Conservation (phyloP, 2,888 invertebrate genomes). For the Drosophila limbata region DNA sequence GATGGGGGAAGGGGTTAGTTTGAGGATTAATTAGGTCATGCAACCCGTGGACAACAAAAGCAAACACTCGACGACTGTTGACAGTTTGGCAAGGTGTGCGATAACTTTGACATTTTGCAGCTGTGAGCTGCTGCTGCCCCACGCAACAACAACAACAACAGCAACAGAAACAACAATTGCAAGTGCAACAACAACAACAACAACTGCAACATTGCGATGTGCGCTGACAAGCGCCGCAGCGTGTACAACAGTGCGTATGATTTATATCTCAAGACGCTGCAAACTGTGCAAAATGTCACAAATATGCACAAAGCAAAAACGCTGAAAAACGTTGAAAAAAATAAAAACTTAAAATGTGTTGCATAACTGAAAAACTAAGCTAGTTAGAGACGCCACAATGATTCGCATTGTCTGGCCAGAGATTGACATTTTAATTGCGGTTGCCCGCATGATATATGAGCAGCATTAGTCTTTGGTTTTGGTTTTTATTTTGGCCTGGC, state of each 20-base stretch:
- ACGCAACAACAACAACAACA: constrained; percentile 43
- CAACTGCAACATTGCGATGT: constrained; percentile 29
- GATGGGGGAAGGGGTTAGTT: constrained; percentile 2
- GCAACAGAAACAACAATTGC: constrained; percentile 8
- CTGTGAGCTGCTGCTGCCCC: constrained; percentile 43
- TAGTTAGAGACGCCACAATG: constrained; percentile 21
- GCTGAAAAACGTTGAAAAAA: not conserved
- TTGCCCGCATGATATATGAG: constrained; percentile 60
- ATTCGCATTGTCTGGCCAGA: constrained; percentile 51
- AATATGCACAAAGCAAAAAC: constrained; percentile 37
- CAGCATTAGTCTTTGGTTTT: constrained; percentile 23
- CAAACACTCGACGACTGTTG: constrained; percentile 48
- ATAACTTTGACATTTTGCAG: constrained; percentile 61
- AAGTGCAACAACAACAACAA: constrained; percentile 8
- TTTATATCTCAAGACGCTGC: constrained; percentile 60
- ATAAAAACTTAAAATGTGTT: constrained; percentile 36
- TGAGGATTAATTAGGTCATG: constrained; percentile 71
- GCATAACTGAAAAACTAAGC: constrained; percentile 53
- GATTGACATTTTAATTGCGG: constrained; percentile 75
- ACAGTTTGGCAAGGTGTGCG: constrained; percentile 66
- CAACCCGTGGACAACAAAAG: constrained; percentile 55
- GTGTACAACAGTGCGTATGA: constrained; percentile 74
- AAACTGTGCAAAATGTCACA: constrained; percentile 70
- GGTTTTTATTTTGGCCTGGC: constrained; percentile 13
- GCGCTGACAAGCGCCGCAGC: constrained; percentile 21